Base-by-base conservation (phyloP, 2,113 vertebrate species). In the Scatophagus argus region DNA sequence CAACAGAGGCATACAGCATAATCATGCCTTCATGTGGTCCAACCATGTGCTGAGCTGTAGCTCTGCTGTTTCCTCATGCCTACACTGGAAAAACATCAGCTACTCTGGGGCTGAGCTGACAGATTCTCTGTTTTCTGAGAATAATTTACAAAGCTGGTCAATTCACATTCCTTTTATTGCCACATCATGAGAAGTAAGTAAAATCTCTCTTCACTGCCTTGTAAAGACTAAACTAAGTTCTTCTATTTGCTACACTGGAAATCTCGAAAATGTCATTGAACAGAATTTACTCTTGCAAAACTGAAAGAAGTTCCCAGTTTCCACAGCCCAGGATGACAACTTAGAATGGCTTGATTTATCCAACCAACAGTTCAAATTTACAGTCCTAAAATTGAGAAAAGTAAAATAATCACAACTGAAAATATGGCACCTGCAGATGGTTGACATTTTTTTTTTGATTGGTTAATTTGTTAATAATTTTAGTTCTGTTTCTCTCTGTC, bases 21-120 rank as follows among this genome's bases (percentile, higher is more conserved):
- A 55, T 82, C 46, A 69, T 88, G 77, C 83, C 88, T 89, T 93
- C 71, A 87, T 92, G 87, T 84, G 89, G 82, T 87, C 62, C 58
- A 65, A 71, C 59, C 54, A 64, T 88, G 84, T 78, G 87, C 76
- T 63, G 84, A 75, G 73, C 65, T 65, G 76, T 17, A 72, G 69
- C 32, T 13, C 85, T 76, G 83, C 85, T 3, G 71, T 80, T 86
- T 88, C 81, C 85, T 88, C 62, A 14, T 66, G 54, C 77, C 74
- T 78, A 27, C 79, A 0, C 74, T 85, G 77, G 81, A 81, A 91
- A 87, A 86, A 81, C 75, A 74, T 58, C 69, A 77, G 62, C 80
- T 56, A 36, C 19, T 79, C 9, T 44, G 17, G 27, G 27, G 65
- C 56, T 27, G 55, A 76, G 70, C 60, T 65, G 77, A 77, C 51